Percentiles rank a stretch among this genome's conserved stretches.
Conservation (phyloP, 2,888 invertebrate genomes). For the Perizoma flavofasciatum region DNA sequence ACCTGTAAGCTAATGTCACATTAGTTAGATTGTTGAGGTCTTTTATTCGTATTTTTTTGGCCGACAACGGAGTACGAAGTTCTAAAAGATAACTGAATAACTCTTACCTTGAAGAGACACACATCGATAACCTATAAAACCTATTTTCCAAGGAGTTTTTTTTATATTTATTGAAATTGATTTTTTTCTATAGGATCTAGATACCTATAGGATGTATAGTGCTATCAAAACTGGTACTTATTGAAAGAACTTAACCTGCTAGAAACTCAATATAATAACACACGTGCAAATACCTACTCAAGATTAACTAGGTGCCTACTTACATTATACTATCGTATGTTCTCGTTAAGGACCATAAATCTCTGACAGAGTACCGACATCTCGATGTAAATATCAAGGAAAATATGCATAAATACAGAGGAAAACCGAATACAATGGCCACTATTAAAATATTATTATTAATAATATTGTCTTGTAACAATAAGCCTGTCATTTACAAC, state of each 20-base stretch:
- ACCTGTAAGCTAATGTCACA: constrained; percentile 4
- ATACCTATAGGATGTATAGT: too few relatives aligned
- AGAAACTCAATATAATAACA: constrained; percentile 15
- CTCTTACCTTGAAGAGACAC: too few relatives aligned
- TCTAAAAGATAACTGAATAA: too few relatives aligned
- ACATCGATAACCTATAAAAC: too few relatives aligned
- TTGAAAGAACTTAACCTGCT: neutral
- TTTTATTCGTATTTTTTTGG: too few relatives aligned
- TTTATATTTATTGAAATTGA: too few relatives aligned
- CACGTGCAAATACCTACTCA: constrained; percentile 22
- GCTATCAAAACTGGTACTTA: too few relatives aligned
- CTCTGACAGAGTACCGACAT: constrained; percentile 29
- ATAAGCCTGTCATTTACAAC: constrained; percentile 18
- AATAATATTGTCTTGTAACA: constrained; percentile 17
- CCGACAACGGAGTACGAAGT: too few relatives aligned
- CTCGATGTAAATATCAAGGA: constrained; percentile 38
- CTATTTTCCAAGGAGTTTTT: too few relatives aligned
- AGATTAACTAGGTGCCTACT: constrained; percentile 13
- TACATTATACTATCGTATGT: constrained; percentile 13
- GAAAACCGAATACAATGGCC: constrained; percentile 37
- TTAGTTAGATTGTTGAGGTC: too few relatives aligned
- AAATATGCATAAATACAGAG: constrained; percentile 26
- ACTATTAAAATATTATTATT: constrained; percentile 31
- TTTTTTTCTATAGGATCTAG: too few relatives aligned
- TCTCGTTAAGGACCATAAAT: constrained; percentile 29